Base-by-base conservation (phyloP, 2,113 vertebrate species). In the Brachyhypopomus occidentalis region DNA sequence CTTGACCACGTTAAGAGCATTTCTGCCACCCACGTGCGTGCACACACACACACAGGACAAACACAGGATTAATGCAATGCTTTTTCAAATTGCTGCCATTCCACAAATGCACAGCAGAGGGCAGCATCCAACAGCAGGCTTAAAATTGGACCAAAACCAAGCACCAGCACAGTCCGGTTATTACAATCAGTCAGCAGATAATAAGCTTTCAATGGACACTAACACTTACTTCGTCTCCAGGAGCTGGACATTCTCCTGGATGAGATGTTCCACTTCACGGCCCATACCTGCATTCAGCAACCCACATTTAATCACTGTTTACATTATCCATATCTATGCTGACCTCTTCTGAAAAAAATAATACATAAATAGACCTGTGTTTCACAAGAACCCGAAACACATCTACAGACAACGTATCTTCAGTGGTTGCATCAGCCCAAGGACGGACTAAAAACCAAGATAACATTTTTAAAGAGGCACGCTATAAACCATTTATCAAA, bases 251-350 rank as follows among this genome's bases (percentile, higher is more conserved):
- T 99, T 99, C 91, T 99, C 97, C 79, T 98, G 93, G 89, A 99
- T 99, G 36, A 99, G 97, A 91, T 98, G 98, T 84, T 99, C 98
- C 2, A 99, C 98, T 87, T 99, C 98, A 80, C 97, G 96, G 72
- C 98, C 98, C 97, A 99, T 98, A 90, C 98, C 98, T 99, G 89
- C 89, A 95, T 77, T 9, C 71, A 36, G 64, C 7, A 75, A 56
- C 1, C 73, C 36, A 38, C 3, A 12, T 16, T 17, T 75, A 2
- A 23, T 48, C 23, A 36, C 45, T 17, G n/a, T 74, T 52, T 59
- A 36, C 16, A 34, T 6, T 38, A 63, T 3, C 7, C 19, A 79
- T 3, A 64, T 22, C 36, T 25, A 6, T 22, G 19, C 3, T 22
- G 23, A 4, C 16, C 45, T 14, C 45, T 62, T 66, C 38, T 56